Conservation (phyloP, 2,797 vertebrate species). For the Morus bassanus region DNA sequence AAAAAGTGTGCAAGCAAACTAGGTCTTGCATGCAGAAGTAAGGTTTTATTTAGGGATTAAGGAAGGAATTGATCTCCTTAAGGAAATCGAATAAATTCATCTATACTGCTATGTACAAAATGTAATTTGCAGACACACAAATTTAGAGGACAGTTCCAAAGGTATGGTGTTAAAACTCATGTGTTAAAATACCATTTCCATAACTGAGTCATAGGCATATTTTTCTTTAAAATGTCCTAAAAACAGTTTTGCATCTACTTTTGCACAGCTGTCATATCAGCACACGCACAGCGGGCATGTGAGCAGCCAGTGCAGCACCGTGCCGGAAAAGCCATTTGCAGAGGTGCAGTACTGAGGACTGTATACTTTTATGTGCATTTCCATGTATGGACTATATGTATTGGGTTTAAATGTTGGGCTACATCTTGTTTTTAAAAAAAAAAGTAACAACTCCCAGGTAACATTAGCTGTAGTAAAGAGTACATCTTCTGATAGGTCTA, state of each 20-base stretch:
- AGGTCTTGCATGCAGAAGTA: not conserved
- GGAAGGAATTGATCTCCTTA: not conserved
- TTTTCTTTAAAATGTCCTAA: not conserved
- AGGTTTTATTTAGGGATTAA: not conserved
- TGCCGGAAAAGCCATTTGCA: not conserved
- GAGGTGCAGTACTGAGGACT: not conserved
- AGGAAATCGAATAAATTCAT: not conserved
- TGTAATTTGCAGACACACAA: not conserved
- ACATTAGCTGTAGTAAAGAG: not conserved
- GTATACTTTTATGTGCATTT: not conserved
- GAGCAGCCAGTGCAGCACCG: not conserved
- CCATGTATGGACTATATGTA: rapidly evolving
- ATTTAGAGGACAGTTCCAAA: not conserved
- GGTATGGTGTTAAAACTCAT: rapidly evolving
- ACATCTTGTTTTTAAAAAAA: not conserved
- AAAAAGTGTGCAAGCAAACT: not conserved
- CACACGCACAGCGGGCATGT: rapidly evolving
- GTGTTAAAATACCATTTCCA: not conserved
- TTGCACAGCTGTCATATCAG: not conserved
- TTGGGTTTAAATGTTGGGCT: not conserved
- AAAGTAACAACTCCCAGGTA: not conserved
- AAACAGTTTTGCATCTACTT: not conserved
- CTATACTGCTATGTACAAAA: not conserved
- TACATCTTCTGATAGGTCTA: not conserved
- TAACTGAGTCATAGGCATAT: not conserved